These are phyloP conservation scores for Pocillopora damicornis DNA, from an alignment of 64 coral and sea anemone genomes.

Conservation along the genomic window DNA sequence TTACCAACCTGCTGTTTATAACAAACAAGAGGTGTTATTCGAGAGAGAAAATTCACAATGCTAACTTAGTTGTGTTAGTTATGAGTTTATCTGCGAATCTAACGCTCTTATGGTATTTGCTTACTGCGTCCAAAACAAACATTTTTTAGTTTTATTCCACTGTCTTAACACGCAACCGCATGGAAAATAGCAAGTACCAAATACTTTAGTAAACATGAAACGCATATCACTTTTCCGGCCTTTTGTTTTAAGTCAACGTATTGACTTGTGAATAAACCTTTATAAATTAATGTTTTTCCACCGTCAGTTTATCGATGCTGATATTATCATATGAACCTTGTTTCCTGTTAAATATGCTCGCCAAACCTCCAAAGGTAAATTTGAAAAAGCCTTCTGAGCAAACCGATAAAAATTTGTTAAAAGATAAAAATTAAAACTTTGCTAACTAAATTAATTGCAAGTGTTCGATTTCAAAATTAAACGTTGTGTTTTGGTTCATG, in stretches of 20 bases:
- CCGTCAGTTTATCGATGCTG: not conserved
- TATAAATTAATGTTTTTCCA: conserved; percentile 43
- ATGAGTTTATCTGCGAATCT: no score
- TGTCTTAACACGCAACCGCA: not conserved
- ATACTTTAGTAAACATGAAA: not conserved
- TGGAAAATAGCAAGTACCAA: conserved; percentile 11
- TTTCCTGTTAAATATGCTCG: conserved; percentile 6
- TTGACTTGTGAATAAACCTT: conserved; percentile 8
- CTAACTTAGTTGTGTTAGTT: not conserved
- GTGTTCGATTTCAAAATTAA: not conserved
- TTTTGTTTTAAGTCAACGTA: conserved; percentile 18
- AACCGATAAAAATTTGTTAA: not conserved
- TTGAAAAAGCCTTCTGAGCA: not conserved
- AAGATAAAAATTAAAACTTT: not conserved
- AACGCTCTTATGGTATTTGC: not conserved
- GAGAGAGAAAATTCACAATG: not conserved
- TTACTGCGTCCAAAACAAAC: not conserved
- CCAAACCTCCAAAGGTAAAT: not conserved
- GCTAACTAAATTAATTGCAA: not conserved
- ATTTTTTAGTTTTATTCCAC: not conserved
- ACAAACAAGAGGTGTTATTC: not conserved
- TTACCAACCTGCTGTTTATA: conserved; percentile 23
- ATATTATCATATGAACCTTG: not conserved
- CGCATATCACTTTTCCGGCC: conserved; percentile 14
- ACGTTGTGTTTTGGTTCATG: not conserved